Evolutionary conservation across 2,113 vertebrate genomes (phyloP).

Genomic region (Peromyscus maniculatus): DNA sequence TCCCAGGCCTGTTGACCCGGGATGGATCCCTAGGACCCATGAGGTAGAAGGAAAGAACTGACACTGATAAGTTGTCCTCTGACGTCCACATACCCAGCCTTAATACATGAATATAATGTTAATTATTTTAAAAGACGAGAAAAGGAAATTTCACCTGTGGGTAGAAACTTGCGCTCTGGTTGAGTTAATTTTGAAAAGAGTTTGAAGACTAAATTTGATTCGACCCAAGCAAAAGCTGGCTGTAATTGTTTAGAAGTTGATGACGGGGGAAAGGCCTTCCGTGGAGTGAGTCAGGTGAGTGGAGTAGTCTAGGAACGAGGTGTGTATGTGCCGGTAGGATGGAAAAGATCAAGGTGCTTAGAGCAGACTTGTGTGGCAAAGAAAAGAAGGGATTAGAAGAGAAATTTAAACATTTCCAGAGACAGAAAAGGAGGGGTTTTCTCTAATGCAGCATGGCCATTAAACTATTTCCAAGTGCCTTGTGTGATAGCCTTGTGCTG

Average conservation of each 20-base stretch:
- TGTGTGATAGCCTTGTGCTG: not conserved
- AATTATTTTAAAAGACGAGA: not conserved
- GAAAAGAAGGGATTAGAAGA: constrained; percentile 46
- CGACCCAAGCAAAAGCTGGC: not conserved
- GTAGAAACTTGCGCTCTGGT: not conserved
- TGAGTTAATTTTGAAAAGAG: constrained; percentile 39
- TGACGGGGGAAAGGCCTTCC: not conserved
- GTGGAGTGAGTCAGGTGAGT: not conserved
- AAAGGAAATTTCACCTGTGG: not conserved
- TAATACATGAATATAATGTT: not conserved
- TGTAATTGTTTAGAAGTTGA: not conserved
- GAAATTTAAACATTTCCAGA: constrained; percentile 45
- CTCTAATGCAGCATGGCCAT: not conserved
- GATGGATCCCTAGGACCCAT: not conserved
- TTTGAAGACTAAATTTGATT: not conserved
- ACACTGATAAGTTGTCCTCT: not conserved
- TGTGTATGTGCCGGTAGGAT: not conserved
- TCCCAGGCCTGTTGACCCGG: not conserved
- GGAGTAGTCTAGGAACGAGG: not conserved
- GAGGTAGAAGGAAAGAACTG: not conserved
- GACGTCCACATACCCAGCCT: not conserved
- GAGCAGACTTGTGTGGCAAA: not conserved
- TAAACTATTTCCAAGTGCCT: constrained; percentile 37
- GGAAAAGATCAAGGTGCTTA: not conserved
- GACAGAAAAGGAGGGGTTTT: not conserved